Conservation (phyloP, 1,140 invertebrate genomes). For the Adelges cooleyi region DNA sequence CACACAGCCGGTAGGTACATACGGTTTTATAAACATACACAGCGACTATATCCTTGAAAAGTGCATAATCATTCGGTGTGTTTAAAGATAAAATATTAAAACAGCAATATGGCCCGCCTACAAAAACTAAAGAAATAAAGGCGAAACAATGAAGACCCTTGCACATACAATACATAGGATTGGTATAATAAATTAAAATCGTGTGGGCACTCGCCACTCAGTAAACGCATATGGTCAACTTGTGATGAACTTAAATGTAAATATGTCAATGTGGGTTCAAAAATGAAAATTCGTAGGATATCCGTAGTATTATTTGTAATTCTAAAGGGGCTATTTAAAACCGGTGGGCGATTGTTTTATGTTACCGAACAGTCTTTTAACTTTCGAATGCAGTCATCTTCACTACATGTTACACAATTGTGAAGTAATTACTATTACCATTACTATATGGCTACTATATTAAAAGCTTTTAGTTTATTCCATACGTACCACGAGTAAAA, state of each 20-base stretch:
- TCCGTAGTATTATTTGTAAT: background rate
- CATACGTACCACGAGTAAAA: no score
- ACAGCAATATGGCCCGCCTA: conserved; percentile 2
- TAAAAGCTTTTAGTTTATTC: no score
- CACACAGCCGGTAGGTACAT: no score
- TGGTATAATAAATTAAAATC: conserved; percentile 5
- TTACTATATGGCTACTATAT: no score
- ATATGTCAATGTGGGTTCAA: conserved; percentile 24
- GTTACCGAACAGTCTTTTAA: background rate
- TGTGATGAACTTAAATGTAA: conserved; percentile 17
- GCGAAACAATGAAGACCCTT: conserved; percentile 21
- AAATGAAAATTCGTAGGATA: background rate
- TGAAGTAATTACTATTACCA: no score
- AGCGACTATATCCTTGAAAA: conserved; percentile 3
- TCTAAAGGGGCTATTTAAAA: background rate
- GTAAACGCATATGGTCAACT: conserved; percentile 21
- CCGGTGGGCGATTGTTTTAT: background rate
- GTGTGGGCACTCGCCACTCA: background rate
- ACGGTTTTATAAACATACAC: conserved; percentile 9
- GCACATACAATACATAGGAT: conserved; percentile 16
- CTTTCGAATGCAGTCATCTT: background rate
- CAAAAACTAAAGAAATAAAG: conserved; percentile 10
- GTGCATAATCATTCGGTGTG: conserved; percentile 14
- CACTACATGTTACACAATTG: no score
- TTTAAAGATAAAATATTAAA: conserved; percentile 9